Conservation (phyloP, 2,113 vertebrate genomes). For the Pseudorhombus dupliciocellatus region DNA sequence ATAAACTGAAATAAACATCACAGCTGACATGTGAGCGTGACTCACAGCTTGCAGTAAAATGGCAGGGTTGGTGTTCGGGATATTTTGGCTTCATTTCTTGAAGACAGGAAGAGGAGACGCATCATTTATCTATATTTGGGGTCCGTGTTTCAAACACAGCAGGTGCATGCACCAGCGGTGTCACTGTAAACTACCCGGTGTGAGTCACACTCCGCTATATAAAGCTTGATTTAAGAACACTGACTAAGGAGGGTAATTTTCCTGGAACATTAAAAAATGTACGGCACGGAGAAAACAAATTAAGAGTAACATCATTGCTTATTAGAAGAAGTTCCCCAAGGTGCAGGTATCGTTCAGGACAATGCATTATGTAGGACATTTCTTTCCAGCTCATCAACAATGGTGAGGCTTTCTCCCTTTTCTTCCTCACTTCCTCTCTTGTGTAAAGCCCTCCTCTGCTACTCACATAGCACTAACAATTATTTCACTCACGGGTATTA, state of each 20-base stretch:
- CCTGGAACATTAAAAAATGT: not conserved
- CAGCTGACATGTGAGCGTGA: too few relatives aligned
- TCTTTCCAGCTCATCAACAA: not conserved
- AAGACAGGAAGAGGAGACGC: not conserved
- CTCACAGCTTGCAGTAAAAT: not conserved
- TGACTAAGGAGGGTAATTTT: not conserved
- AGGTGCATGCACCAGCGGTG: not conserved
- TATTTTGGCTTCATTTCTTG: not conserved
- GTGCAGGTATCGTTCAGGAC: not conserved
- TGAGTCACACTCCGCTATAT: not conserved
- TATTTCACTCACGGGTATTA: conserved; percentile 3
- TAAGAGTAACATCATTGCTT: not conserved
- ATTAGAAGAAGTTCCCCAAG: not conserved
- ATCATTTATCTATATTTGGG: not conserved
- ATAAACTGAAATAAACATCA: too few relatives aligned
- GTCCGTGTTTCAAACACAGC: not conserved
- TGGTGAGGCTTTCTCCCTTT: not conserved
- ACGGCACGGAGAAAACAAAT: not conserved
- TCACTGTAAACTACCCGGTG: not conserved
- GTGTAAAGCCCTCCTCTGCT: not conserved
- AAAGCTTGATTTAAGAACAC: conserved; percentile 4
- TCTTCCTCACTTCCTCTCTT: not conserved
- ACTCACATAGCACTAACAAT: not conserved
- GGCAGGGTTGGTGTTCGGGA: not conserved
- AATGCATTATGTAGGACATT: not conserved